Evolutionary conservation across 2,113 vertebrate species (phyloP).

Genomic region (Platichthys stellatus): DNA sequence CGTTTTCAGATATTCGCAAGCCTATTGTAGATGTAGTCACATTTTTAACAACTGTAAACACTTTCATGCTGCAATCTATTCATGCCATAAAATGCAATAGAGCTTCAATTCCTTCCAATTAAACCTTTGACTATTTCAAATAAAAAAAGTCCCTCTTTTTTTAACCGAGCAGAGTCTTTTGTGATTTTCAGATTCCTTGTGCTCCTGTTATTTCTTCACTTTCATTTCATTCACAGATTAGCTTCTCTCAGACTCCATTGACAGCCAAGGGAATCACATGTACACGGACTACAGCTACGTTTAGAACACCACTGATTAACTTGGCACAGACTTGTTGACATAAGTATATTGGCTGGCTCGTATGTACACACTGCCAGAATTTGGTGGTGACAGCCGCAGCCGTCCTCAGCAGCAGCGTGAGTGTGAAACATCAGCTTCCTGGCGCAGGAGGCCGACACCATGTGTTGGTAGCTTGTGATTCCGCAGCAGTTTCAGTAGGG

Average conservation of each 20-base stretch:
- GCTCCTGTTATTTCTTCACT: constrained; percentile 6
- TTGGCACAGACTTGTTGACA: constrained; percentile 52
- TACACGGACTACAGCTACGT: background rate
- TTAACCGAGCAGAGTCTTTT: background rate
- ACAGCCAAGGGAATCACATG: background rate
- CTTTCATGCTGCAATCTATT: constrained; percentile 52
- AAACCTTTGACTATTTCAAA: constrained; percentile 9
- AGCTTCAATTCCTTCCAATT: background rate
- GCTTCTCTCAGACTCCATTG: background rate
- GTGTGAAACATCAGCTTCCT: background rate
- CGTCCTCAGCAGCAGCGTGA: constrained; percentile 42
- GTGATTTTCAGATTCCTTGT: background rate
- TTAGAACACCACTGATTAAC: constrained; percentile 28
- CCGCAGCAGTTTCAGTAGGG: constrained; percentile 65
- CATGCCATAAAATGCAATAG: constrained; percentile 57
- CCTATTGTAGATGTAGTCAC: background rate
- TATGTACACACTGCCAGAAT: constrained; percentile 8
- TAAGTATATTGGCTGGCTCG: constrained; percentile 29
- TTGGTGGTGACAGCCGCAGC: constrained; percentile 21
- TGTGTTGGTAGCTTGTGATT: constrained; percentile 13
- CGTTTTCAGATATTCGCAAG: background rate
- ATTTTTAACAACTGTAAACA: constrained; percentile 31
- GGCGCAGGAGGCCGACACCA: background rate
- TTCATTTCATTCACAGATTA: constrained; percentile 6
- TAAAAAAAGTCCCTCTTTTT: background rate